Evolutionary conservation across 2,113 vertebrate species (phyloP).

Genomic region (Labeo rohita): DNA sequence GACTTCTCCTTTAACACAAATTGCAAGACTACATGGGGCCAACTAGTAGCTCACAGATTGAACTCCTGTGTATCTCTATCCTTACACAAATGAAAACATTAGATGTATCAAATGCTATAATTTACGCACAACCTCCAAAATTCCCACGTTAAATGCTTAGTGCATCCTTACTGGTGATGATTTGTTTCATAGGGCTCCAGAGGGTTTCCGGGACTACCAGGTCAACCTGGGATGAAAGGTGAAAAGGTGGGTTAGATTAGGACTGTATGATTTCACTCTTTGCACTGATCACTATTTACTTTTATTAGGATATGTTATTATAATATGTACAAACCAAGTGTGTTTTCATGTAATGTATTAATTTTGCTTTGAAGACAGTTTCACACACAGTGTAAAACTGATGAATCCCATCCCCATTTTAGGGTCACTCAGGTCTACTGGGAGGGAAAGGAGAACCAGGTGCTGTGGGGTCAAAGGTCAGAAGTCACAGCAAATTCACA

Average conservation of each 20-base stretch:
- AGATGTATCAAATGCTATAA: not conserved
- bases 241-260: constrained; percentile 79
- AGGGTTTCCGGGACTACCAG: constrained; percentile 96
- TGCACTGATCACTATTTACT: not conserved
- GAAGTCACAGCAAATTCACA: not conserved
- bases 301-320: not conserved
- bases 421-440: constrained; percentile 83
- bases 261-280: not conserved
- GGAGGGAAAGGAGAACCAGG: constrained; percentile 89
- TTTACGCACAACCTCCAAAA: not conserved
- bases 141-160: not conserved
- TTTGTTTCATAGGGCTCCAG: constrained; percentile 78
- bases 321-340: constrained; percentile 4
- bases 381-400: not conserved
- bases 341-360: not conserved
- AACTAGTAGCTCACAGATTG: not conserved
- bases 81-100: not conserved
- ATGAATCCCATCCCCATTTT: constrained; percentile 27
- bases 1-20: not conserved
- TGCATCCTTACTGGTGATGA: not conserved
- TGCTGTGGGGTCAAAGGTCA: constrained; percentile 88
- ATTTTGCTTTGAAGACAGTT: not conserved
- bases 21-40: not conserved
- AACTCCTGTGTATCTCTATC: not conserved
- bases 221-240: constrained; percentile 91